Percentiles rank a stretch among this genome's conserved stretches.
These are phyloP conservation scores for Nomada fabriciana DNA, from an alignment of 2,888 invertebrate species.

Conservation along the genomic window DNA sequence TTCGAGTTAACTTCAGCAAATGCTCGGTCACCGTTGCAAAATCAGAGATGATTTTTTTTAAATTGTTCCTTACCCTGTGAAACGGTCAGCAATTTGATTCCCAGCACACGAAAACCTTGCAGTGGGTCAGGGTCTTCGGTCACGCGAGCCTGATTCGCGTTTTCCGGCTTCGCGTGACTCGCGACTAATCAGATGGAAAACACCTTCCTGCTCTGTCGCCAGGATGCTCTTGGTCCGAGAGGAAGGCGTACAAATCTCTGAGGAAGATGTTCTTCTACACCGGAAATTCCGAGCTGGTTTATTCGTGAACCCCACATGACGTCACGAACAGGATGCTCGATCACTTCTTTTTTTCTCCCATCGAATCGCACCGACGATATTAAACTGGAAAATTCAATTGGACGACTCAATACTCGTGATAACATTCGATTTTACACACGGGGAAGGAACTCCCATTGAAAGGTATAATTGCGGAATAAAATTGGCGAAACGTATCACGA, in stretches of 20 bases:
- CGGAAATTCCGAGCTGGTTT: constrained; percentile 40
- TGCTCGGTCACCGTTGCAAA: not conserved
- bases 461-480: not conserved
- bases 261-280: constrained; percentile 6
- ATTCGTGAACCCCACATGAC: not conserved
- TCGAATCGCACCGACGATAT: not conserved
- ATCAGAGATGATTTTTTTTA: not conserved
- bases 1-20: too few relatives aligned
- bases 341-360: not conserved
- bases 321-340: constrained; percentile 10
- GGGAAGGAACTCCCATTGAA: not conserved
- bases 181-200: constrained; percentile 60
- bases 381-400: not conserved
- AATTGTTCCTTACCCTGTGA: constrained; percentile 9
- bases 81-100: constrained; percentile 10
- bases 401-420: too few relatives aligned
- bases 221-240: constrained; percentile 12
- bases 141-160: constrained; percentile 74
- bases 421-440: too few relatives aligned
- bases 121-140: constrained; percentile 74
- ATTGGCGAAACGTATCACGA: too few relatives aligned
- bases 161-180: constrained; percentile 61
- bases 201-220: constrained; percentile 29
- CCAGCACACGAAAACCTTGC: constrained; percentile 62
- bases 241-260: constrained; percentile 45